phyloP scores from a whole-genome alignment of 30 jellyfish, hydroid and myxozoan genomes.

The Turritopsis dohrnii region DNA sequence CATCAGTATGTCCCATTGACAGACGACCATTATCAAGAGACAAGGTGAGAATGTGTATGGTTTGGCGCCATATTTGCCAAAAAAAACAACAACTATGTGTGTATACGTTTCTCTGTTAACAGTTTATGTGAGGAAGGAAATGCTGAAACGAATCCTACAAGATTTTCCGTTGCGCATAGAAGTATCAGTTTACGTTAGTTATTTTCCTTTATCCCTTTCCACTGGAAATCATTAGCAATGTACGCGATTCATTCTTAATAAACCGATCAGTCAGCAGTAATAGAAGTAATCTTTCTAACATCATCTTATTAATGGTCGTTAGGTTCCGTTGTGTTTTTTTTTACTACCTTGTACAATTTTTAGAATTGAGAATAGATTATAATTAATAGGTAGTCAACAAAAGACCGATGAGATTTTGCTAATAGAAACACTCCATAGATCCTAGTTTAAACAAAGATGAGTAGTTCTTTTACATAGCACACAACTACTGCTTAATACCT shows the following conservation, averaged over 20 bases:
- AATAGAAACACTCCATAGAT: background rate
- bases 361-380: background rate
- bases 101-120: too few relatives aligned
- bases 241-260: background rate
- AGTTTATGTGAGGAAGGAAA: too few relatives aligned
- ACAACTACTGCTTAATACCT: background rate
- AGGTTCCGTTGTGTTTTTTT: background rate
- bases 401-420: background rate
- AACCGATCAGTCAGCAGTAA: background rate
- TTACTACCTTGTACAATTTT: background rate
- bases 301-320: background rate
- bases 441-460: background rate
- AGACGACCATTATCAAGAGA: constrained; percentile 82
- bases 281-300: too few relatives aligned
- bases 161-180: background rate
- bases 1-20: constrained; percentile 84
- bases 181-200: background rate
- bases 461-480: background rate
- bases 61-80: too few relatives aligned
- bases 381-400: background rate
- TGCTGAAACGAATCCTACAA: background rate
- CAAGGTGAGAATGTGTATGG: constrained; percentile 56
- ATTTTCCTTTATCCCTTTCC: background rate
- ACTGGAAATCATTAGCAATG: background rate
- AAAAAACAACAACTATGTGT: too few relatives aligned